Base-by-base conservation (phyloP, 2,113 vertebrate genomes). In the Zapornia atra region DNA sequence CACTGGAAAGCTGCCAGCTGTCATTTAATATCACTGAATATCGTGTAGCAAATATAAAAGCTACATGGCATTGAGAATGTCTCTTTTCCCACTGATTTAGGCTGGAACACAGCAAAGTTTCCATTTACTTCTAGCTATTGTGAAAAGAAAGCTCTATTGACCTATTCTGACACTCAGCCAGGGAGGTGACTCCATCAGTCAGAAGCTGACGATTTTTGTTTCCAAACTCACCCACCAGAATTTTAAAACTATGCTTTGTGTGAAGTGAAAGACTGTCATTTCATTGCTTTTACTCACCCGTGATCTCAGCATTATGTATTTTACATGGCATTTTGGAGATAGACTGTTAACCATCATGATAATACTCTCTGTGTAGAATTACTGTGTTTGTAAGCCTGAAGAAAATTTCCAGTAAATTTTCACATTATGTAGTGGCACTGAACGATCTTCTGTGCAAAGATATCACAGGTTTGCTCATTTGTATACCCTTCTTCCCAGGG, bases 161-260 rank as follows among this genome's bases (percentile, higher is more conserved):
- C 97, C 97, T 97, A 76, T 92, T 96, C 91, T 92, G 84, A 78
- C 68, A 90, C 77, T 91, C 57, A 88, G 84, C 91, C 66, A 94
- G 95, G 73, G 95, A 96, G 94, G 97, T 96, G 97, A 90, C 93
- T 96, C 69, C 93, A 93, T 96, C 95, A 91, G 96, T 96, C 96
- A 96, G 91, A 96, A 97, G 61, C 87, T 91, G 93, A 93, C 75
- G 38, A 76, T 93, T 95, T 94, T 96, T 94, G 59, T 91, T 97
- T 92, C 93, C 92, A 94, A 97, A 96, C 28, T 76, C 71, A 84
- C 73, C 83, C 87, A 94, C 91, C 80, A 96, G 96, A 98, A 96
- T 95, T 82, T 83, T 91, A 93, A 95, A 82, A 64, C 65, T 70
- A 33, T 57, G 71, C 50, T 69, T 87, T 92, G 36, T 94, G 91